A percentile compares a stretch with the other conserved stretches of the same genome.
Evolutionary conservation across 1,140 invertebrate species (phyloP).

Genomic region (Rhopalosiphum maidis): DNA sequence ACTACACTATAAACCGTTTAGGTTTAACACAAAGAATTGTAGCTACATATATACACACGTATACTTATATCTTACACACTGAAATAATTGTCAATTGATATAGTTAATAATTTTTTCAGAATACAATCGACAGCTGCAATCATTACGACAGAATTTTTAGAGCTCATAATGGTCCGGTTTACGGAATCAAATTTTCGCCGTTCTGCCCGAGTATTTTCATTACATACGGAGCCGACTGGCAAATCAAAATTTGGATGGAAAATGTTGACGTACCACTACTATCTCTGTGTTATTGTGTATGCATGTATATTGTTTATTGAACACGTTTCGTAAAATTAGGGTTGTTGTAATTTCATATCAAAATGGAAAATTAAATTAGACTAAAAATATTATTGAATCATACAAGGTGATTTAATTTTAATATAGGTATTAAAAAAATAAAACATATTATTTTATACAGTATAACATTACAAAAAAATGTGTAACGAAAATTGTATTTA

Average conservation of each 20-base stretch:
- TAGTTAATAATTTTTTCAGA: conserved; percentile 58
- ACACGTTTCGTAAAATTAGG: neutral
- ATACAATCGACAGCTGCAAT: conserved; percentile 61
- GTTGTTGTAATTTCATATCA: too few species aligned
- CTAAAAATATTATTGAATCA: too few species aligned
- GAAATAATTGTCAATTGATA: neutral
- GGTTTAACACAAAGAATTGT: too few species aligned
- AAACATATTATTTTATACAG: too few species aligned
- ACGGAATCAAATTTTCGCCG: conserved; percentile 67
- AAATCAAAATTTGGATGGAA: conserved; percentile 68
- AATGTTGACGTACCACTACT: conserved; percentile 60
- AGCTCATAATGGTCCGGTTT: conserved; percentile 68
- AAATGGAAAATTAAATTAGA: too few species aligned
- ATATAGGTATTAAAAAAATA: too few species aligned
- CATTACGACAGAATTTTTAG: conserved; percentile 63
- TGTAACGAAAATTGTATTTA: too few species aligned
- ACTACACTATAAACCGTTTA: too few species aligned
- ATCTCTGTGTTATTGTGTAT: conserved; percentile 57
- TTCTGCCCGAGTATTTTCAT: conserved; percentile 67
- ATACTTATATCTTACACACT: neutral
- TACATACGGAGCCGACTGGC: conserved; percentile 69
- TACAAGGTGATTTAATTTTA: too few species aligned
- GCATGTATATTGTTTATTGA: neutral
- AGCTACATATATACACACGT: too few species aligned
- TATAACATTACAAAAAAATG: too few species aligned